A percentile compares a stretch with the other conserved stretches of the same genome.
phyloP scores from a whole-genome alignment of 1,140 invertebrate species.

The Lineus longissimus region DNA sequence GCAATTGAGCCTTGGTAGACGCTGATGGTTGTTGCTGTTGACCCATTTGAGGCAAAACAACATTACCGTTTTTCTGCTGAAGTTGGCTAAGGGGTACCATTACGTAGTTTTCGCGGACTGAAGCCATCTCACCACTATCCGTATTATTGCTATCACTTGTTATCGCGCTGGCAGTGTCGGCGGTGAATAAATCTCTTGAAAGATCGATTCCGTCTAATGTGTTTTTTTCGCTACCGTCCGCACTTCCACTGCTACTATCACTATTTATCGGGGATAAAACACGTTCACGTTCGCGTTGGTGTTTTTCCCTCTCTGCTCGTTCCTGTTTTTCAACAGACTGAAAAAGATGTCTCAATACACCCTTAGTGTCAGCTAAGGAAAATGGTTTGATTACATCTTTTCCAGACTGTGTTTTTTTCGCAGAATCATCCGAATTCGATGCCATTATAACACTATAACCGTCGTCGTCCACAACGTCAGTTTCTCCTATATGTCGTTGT shows the following conservation, averaged over 20 bases:
- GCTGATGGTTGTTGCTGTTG: not conserved
- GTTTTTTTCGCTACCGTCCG: not conserved
- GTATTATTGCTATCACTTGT: not conserved
- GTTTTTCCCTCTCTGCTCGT: not conserved
- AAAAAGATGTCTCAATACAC: conserved; percentile 5
- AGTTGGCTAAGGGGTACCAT: conserved; percentile 1
- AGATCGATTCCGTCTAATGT: not conserved
- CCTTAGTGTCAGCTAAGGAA: conserved; percentile 3
- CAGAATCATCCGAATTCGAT: not conserved
- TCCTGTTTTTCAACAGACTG: not conserved
- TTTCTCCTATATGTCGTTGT: not conserved
- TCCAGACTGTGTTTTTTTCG: not conserved
- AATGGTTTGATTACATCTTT: conserved; percentile 5
- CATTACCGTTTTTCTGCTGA: not conserved
- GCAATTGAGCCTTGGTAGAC: not conserved
- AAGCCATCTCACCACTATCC: not conserved
- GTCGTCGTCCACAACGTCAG: not conserved
- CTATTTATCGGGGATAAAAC: not conserved
- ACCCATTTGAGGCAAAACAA: not conserved
- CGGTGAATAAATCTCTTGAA: not conserved
- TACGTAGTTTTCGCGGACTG: conserved; percentile 2
- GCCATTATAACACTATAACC: not conserved
- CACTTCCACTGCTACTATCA: not conserved
- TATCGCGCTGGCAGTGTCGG: not conserved
- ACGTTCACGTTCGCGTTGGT: not conserved